Conservation (phyloP, 1,140 invertebrate genomes). For the Melanaphis sacchari region DNA sequence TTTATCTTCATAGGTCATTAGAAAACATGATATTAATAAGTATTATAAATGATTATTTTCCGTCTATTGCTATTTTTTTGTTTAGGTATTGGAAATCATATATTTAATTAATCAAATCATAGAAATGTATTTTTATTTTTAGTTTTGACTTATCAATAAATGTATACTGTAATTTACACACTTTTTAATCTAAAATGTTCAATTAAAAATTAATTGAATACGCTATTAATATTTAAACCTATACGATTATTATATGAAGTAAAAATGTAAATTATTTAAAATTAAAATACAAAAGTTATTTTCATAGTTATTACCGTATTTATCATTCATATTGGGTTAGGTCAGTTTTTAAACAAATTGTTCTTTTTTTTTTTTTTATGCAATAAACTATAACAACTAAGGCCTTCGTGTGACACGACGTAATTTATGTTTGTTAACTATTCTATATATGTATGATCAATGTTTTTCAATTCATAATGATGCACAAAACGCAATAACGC, state of each 20-base stretch:
- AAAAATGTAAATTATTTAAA: background rate
- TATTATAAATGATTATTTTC: background rate
- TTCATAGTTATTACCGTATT: background rate
- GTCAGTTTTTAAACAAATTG: conserved; percentile 7
- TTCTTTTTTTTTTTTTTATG: background rate
- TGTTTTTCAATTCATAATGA: conserved; percentile 6
- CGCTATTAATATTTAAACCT: background rate
- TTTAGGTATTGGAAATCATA: no score
- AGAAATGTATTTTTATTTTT: background rate
- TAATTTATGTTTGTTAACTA: background rate
- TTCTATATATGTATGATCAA: background rate
- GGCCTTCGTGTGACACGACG: background rate
- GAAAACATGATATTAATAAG: background rate
- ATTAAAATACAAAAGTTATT: background rate
- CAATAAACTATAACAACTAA: background rate
- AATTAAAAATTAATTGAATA: background rate
- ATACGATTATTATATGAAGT: background rate
- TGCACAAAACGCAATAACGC: background rate
- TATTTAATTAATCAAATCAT: background rate
- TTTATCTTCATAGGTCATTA: background rate
- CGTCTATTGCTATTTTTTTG: background rate
- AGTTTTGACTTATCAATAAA: background rate
- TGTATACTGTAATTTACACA: background rate
- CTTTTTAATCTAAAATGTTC: background rate
- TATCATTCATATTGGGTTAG: background rate